Evolutionary conservation across 2,113 vertebrate genomes (phyloP).

Genomic region (Coturnix japonica): DNA sequence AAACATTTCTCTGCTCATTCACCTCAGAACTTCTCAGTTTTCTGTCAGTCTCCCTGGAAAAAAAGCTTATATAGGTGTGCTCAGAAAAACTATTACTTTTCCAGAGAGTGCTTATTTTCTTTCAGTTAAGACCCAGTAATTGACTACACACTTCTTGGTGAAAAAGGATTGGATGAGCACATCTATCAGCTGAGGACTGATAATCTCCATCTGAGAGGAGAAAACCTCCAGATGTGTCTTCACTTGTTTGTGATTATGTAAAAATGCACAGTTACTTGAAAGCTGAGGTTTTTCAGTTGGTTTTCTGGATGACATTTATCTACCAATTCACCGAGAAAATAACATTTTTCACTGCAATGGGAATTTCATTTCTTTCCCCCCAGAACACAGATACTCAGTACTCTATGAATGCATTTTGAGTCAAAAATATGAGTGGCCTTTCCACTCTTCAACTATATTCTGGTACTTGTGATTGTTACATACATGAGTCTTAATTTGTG

Average conservation of each 20-base stretch:
- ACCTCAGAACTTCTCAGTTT: neutral
- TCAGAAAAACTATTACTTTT: neutral
- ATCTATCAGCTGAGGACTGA: neutral
- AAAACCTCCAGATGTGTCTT: neutral
- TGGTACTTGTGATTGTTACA: neutral
- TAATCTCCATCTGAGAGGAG: neutral
- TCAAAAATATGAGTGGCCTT: neutral
- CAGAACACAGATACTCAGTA: neutral
- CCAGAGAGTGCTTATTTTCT: neutral
- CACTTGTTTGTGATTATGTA: neutral
- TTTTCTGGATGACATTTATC: neutral
- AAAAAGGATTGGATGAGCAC: neutral
- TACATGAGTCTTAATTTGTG: neutral
- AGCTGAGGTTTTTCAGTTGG: fast-evolving
- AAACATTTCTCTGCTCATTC: neutral
- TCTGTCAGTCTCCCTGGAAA: neutral
- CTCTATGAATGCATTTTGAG: neutral
- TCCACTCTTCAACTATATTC: fast-evolving
- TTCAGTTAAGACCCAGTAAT: neutral
- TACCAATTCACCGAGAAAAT: neutral
- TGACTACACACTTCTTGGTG: neutral
- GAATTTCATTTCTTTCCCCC: neutral
- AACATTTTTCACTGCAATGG: fast-evolving
- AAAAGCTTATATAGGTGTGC: neutral
- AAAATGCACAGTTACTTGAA: neutral